A percentile compares a stretch with the other conserved stretches of the same genome.
These are phyloP conservation scores for Enteromius anoplus DNA, from an alignment of 2,797 vertebrate species.

Conservation along the genomic window DNA sequence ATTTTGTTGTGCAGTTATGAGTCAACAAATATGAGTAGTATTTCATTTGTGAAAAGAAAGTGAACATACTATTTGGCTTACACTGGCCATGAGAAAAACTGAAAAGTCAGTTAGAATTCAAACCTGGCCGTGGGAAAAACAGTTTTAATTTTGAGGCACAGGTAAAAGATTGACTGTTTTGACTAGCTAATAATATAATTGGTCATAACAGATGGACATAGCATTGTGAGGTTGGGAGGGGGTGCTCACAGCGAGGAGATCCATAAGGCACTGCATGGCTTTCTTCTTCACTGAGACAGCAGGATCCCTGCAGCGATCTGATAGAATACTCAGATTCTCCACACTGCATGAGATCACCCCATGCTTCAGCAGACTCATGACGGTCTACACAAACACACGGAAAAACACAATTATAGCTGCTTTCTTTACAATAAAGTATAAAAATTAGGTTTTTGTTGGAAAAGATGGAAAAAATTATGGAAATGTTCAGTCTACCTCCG, in stretches of 20 bases:
- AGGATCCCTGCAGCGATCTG: slow-evolving; percentile 88
- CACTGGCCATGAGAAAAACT: not conserved
- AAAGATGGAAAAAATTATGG: not conserved
- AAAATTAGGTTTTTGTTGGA: not conserved
- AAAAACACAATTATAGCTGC: not conserved
- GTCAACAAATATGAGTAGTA: not conserved
- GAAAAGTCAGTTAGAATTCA: not conserved
- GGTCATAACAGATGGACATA: not conserved
- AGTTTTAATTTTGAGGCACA: not conserved
- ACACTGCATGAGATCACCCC: slow-evolving; percentile 69
- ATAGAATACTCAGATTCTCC: slow-evolving; percentile 80
- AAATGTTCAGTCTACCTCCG: not conserved
- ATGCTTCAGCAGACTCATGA: slow-evolving; percentile 86
- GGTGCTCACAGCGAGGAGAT: slow-evolving; percentile 86
- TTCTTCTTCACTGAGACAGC: slow-evolving; percentile 92
- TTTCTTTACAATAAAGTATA: not conserved
- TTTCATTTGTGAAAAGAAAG: not conserved
- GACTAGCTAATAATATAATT: not conserved
- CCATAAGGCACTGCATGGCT: slow-evolving; percentile 86
- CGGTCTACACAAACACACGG: slow-evolving; percentile 73
- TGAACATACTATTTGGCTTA: not conserved
- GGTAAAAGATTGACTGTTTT: not conserved
- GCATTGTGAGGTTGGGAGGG: not conserved
- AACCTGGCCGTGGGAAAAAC: not conserved
- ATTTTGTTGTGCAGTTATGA: not conserved